Percentiles rank a stretch among this genome's conserved stretches.
These are phyloP conservation scores for Vidua chalybeata DNA, from an alignment of 2,113 vertebrate species.

Conservation along the genomic window DNA sequence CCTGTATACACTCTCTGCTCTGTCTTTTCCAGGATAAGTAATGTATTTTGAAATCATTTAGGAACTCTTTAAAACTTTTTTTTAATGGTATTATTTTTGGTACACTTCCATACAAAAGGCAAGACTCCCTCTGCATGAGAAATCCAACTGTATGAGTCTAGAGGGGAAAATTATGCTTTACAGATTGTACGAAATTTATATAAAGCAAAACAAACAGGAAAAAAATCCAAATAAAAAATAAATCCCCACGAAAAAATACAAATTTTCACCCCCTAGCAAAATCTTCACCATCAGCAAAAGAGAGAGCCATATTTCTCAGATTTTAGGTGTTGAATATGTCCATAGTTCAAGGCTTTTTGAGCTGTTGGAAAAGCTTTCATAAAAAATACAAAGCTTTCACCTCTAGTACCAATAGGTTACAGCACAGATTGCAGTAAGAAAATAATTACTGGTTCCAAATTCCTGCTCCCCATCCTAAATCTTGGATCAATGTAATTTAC, in stretches of 20 bases:
- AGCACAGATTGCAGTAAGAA: neutral
- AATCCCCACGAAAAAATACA: too few relatives aligned
- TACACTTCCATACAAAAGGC: slow-evolving; percentile 17
- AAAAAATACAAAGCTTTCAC: neutral
- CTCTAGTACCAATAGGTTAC: neutral
- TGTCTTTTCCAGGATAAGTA: slow-evolving; percentile 6
- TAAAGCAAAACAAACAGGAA: neutral
- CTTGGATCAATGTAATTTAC: slow-evolving; percentile 18
- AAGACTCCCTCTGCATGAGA: neutral
- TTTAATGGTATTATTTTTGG: slow-evolving; percentile 38
- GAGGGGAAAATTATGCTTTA: slow-evolving; percentile 18
- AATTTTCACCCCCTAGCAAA: neutral
- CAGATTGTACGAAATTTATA: neutral
- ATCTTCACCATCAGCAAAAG: neutral
- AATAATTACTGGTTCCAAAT: neutral
- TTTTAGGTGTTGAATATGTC: neutral
- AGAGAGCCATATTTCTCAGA: neutral
- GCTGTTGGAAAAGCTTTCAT: neutral
- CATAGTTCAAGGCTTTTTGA: neutral
- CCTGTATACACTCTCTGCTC: neutral
- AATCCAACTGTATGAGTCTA: slow-evolving; percentile 23
- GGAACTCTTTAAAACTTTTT: slow-evolving; percentile 38
- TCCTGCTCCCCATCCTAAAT: neutral
- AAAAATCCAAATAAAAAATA: neutral
- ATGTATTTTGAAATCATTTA: slow-evolving; percentile 20